These are phyloP conservation scores for Climacteris rufus DNA, from an alignment of 2,113 vertebrate genomes.

Conservation along the genomic window DNA sequence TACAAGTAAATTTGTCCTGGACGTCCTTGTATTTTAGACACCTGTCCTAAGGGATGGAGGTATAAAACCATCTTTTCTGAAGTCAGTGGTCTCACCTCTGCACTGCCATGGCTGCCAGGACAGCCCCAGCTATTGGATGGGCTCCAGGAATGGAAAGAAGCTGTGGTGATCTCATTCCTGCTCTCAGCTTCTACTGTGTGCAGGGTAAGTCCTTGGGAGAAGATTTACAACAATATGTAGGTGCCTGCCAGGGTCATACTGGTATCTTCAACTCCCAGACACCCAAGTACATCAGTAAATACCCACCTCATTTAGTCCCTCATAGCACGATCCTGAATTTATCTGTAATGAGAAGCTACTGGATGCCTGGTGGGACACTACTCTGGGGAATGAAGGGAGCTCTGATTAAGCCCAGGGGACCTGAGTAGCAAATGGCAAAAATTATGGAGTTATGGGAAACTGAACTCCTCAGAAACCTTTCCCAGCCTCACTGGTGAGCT, in stretches of 20 bases:
- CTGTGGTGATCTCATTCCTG: background rate
- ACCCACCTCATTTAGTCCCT: background rate
- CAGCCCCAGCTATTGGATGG: background rate
- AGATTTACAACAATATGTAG: background rate
- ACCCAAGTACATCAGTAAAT: background rate
- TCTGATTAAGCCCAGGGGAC: background rate
- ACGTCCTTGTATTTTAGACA: background rate
- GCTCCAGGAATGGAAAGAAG: background rate
- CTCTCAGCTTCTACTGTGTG: background rate
- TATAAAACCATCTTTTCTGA: background rate
- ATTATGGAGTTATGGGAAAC: background rate
- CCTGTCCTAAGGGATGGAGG: background rate
- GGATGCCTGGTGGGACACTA: background rate
- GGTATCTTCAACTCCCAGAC: background rate
- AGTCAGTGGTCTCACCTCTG: background rate
- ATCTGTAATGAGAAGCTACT: background rate
- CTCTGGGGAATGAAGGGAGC: background rate
- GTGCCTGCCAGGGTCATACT: background rate
- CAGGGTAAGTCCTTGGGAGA: background rate
- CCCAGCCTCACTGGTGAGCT: background rate
- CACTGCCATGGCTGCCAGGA: background rate
- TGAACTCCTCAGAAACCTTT: background rate
- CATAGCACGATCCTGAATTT: background rate
- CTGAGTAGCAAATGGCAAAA: background rate
- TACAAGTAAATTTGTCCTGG: background rate